Evolutionary conservation across 2,113 vertebrate genomes (phyloP), one percentile per base, ranked within the genome.

Genomic region (Trinectes maculatus): DNA sequence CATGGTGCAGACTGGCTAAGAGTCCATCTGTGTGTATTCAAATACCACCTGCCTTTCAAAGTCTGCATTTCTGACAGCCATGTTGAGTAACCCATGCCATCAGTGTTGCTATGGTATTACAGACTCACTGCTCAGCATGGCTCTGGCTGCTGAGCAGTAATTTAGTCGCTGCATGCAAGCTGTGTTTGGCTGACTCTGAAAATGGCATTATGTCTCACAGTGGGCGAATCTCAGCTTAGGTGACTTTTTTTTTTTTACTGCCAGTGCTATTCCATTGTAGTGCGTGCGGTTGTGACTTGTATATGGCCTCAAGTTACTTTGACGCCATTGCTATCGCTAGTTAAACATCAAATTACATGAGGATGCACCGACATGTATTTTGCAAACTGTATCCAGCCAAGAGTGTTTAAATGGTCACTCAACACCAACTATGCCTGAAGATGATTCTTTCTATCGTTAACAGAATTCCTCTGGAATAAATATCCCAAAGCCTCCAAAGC

Each of bases 391-490:
- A 21, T 34, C 56, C 53, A 65, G 34, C 21, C 2, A 0, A 4
- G n/a, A n/a, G 11, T 31, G 21, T 73, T 69, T 51, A n/a, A 53
- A 34, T 22, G 40, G n/a, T 73, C 13, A 1, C 10, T 36, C 19
- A 28, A 34, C 21, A 18, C 29, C 18, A 26, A n/a, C 37, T 11
- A 6, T 57, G 46, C 44, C 58, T 58, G 52, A 71, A 71, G 25
- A 34, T 85, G 51, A 75, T 39, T 80, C 3, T 68, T 71, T 64
- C 40, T 64, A 36, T 31, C 28, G 71, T 63, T 11, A 40, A 6
- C 91, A 99, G 98, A 98, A 97, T 71, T 98, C 97, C 60, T 96
- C 97, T 66, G 98, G 98, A 90, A 98, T 98, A 84, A 99, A 98
- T 77, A 98, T 99, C 88, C 97, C 98, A 84, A 99, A 99, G 89